Conservation (phyloP, 92 coral and sea anemone genomes). For the Epizoanthus fatuus region DNA sequence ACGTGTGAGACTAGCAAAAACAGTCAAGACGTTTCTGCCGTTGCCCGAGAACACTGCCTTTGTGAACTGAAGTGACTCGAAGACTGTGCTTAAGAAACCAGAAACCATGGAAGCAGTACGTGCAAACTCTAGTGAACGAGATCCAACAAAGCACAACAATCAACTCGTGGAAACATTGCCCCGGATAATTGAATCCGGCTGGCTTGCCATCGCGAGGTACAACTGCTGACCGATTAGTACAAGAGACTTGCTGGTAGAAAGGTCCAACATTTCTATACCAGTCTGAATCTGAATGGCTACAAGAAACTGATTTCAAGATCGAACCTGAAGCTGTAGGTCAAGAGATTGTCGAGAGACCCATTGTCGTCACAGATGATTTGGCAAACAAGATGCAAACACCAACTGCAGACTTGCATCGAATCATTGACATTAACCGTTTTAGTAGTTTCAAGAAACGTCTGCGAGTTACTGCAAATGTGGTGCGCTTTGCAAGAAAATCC, state of each 20-base stretch:
- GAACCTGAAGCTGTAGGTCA: background rate
- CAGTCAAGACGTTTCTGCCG: conserved; percentile 9
- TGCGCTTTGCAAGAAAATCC: too few relatives aligned
- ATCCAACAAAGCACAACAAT: conserved; percentile 41
- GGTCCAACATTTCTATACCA: conserved; percentile 1
- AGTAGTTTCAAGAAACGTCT: background rate
- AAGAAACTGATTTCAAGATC: too few relatives aligned
- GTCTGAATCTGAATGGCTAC: too few relatives aligned
- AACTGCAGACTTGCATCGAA: conserved; percentile 26
- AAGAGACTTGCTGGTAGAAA: conserved; percentile 47
- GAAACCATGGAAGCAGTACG: conserved; percentile 71
- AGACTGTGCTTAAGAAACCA: conserved; percentile 49
- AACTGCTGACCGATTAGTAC: conserved; percentile 19
- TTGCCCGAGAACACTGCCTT: background rate
- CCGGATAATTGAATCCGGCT: conserved; percentile 53
- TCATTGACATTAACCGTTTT: conserved; percentile 33
- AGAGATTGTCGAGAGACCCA: too few relatives aligned
- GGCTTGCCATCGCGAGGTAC: conserved; percentile 63
- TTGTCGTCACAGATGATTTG: background rate
- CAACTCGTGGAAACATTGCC: conserved; percentile 59
- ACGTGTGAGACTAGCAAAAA: conserved; percentile 56
- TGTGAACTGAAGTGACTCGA: conserved; percentile 53
- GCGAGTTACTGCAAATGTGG: conserved; percentile 16
- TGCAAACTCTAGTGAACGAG: conserved; percentile 61
- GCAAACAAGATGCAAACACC: background rate